Evolutionary conservation across 2,888 invertebrate genomes (phyloP), one percentile per base, ranked within the genome.

Genomic region (Ischnura elegans): DNA sequence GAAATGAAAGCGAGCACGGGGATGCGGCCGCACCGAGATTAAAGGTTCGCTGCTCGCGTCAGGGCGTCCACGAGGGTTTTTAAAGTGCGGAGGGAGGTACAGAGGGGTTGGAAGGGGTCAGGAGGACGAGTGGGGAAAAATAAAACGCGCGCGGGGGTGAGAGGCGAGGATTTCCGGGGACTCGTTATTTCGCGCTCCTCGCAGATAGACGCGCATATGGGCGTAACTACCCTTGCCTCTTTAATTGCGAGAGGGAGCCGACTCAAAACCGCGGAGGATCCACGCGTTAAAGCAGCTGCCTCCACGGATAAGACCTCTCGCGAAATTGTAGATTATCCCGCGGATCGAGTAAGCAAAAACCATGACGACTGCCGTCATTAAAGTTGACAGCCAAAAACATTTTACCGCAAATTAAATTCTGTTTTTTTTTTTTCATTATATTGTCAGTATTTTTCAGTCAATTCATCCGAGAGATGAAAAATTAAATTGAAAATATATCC

Each of bases 1-100:
- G 90, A 90, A 90, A 61, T 45, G 86, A 86, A 86, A 86, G 86
- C 43, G 90, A 87, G 87, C 6, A 55, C 55, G 19, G 51, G 13
- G 51, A 90, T 61, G 61, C 42, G 66, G 61, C 16, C 5, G n/a
- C 43, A 36, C 45, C 2, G 51, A 51, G 76, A 76, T 76, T 76
- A 76, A 76, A 36, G 76, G 76, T 36, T 76, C 36, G 76, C 76
- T 76, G 16, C 76, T 36, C 13, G 76, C 29, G 25, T 36, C 76
- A 10, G 61, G 61, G 61, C 19, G 4, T 21, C 61, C 61, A 61
- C 61, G 61, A 25, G n/a, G n/a, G n/a, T n/a, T n/a, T n/a, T n/a
- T n/a, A n/a, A n/a, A n/a, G n/a, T 8, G n/a, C 5, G 61, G 10
- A 10, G 61, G 10, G n/a, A n/a, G 61, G 19, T 19, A 25, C 21